Percentiles rank a stretch among this genome's conserved stretches.
phyloP scores from a whole-genome alignment of 1,140 invertebrate species.

The Diorhabda elongata region DNA sequence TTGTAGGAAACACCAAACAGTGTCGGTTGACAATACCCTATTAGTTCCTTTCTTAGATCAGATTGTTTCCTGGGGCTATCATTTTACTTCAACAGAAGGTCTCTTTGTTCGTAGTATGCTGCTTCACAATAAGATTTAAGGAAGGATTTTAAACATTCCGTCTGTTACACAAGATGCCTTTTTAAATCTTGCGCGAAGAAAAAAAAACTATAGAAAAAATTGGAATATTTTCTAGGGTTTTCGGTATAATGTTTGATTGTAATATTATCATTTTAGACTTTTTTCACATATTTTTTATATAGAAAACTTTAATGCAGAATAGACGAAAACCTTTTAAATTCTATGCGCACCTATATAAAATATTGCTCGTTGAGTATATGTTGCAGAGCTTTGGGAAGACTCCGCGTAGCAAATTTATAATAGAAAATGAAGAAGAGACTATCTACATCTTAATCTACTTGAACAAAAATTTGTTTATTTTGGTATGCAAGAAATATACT shows the following conservation, averaged over 20 bases:
- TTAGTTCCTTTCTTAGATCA: not conserved
- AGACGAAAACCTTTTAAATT: not conserved
- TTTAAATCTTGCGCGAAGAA: not conserved
- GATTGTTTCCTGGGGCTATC: slow-evolving; percentile 1
- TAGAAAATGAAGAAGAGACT: not conserved
- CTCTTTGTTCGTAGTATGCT: not conserved
- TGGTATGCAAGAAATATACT: too few species aligned
- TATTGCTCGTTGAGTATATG: not conserved
- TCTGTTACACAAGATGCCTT: not conserved
- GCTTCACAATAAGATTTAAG: not conserved
- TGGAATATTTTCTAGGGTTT: not conserved
- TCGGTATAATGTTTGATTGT: not conserved
- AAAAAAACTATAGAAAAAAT: not conserved
- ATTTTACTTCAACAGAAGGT: not conserved
- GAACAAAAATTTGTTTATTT: too few species aligned
- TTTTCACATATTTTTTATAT: too few species aligned
- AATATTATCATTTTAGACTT: too few species aligned
- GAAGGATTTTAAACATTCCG: not conserved
- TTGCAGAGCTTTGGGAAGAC: not conserved
- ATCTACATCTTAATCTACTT: too few species aligned
- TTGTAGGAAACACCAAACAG: too few species aligned
- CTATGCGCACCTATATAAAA: not conserved
- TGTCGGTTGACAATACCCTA: not conserved
- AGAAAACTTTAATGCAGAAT: not conserved
- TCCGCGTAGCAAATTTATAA: not conserved